These are phyloP conservation scores for Plagodis dolabraria DNA, from an alignment of 2,888 invertebrate genomes.

Conservation along the genomic window DNA sequence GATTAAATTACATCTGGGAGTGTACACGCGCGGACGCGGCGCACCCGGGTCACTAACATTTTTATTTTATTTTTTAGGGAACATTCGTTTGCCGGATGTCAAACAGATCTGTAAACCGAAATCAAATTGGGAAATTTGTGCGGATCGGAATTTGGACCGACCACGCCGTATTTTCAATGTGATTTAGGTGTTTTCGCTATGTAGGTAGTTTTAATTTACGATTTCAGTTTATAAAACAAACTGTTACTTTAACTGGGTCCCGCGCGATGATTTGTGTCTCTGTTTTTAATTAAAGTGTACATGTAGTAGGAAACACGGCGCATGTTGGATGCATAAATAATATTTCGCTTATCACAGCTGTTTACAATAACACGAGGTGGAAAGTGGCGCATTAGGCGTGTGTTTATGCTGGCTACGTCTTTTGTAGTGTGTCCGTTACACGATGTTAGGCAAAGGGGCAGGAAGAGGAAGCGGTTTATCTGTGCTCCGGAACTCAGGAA, in stretches of 20 bases:
- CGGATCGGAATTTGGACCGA: constrained; percentile 54
- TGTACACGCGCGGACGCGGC: constrained; percentile 48
- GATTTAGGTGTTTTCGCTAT: constrained; percentile 26
- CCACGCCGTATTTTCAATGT: constrained; percentile 24
- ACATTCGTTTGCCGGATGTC: constrained; percentile 71
- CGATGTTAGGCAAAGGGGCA: constrained; percentile 79
- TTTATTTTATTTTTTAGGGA: constrained; percentile 56
- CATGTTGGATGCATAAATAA: constrained; percentile 31
- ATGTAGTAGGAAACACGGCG: constrained; percentile 8
- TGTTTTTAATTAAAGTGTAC: constrained; percentile 28
- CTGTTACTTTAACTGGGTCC: constrained; percentile 12
- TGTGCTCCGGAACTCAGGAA: constrained; percentile 80
- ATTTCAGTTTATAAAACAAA: constrained; percentile 27
- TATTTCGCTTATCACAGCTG: constrained; percentile 37
- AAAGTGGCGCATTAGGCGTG: constrained; percentile 61
- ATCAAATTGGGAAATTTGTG: constrained; percentile 66
- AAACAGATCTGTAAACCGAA: constrained; percentile 75
- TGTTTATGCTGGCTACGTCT: constrained; percentile 67
- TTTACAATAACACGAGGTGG: constrained; percentile 49
- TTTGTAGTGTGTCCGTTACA: constrained; percentile 76
- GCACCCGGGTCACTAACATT: constrained; percentile 42
- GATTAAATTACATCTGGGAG: constrained; percentile 71
- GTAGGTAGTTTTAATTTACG: constrained; percentile 30
- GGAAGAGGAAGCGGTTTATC: constrained; percentile 83
- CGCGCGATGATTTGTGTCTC: constrained; percentile 24